Conservation (phyloP, 2,113 vertebrate genomes). For the Lepus timidus region DNA sequence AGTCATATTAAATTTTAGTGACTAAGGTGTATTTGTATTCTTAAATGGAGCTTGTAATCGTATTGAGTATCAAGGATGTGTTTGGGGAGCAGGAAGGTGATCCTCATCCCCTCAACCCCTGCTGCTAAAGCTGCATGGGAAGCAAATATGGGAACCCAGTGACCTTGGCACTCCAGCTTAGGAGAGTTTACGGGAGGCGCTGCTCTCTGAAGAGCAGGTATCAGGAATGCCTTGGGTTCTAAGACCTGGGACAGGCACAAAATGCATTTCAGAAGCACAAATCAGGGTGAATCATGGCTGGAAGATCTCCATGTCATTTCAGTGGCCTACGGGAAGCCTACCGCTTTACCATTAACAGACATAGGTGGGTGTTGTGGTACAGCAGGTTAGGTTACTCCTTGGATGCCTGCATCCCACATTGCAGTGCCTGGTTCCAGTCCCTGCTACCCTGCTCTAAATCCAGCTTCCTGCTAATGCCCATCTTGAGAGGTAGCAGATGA, state of each 20-base stretch:
- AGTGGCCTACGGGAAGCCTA: not conserved
- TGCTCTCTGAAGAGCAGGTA: not conserved
- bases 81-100: no score
- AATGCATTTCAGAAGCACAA: not conserved
- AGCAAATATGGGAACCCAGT: not conserved
- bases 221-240: not conserved
- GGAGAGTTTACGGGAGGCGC: not conserved
- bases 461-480: no score
- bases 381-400: no score
- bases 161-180: not conserved
- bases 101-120: not conserved
- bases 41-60: not conserved
- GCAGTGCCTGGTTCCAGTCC: no score
- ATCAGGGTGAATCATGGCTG: not conserved
- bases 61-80: not conserved
- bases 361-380: no score
- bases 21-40: not conserved
- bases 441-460: no score
- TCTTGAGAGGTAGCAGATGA: no score
- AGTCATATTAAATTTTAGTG: not conserved
- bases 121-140: not conserved
- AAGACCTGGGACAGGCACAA: not conserved
- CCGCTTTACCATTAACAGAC: not conserved
- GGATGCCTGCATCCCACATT: no score
- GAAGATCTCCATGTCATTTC: not conserved